Evolutionary conservation across 2,888 invertebrate species (phyloP), one percentile per base, ranked within the genome.

Genomic region (Lasius fuliginosus): DNA sequence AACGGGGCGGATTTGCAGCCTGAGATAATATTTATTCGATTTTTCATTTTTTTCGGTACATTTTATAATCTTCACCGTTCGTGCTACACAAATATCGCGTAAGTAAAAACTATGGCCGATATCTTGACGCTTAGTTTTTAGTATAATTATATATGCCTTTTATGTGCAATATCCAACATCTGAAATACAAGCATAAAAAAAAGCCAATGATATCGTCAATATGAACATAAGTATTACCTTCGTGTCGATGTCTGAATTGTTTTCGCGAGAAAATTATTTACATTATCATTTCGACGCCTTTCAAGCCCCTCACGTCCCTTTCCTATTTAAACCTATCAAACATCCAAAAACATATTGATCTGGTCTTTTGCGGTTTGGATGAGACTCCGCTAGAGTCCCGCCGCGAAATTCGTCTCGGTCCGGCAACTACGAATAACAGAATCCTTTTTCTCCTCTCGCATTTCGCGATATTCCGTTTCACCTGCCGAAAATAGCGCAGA

Each of bases 401-500:
- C 60, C 71, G 68, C 75, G 76, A 74, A 58, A 64, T 86, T 85
- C 75, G 90, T 88, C 85, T 84, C 90, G 91, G 74, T 87, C 77
- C 75, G 74, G 4, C 74, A 88, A 87, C 85, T 77, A 65, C 89
- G 85, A 88, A 86, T 83, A 71, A 83, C 23, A 83, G 64, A 87
- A 86, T 88, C 87, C 89, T 89, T 89, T 88, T 90, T 90, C 85
- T 90, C 77, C 79, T 71, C 83, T 86, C 83, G 85, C 84, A 83
- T 89, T 86, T 88, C 89, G 90, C 90, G 90, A 86, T 93, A 90
- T 92, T 90, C 89, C 90, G 92, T 90, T 93, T 94, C 94, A 94
- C 94, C 94, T 94, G 94, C 92, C 93, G 90, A 88, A 92, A 93
- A 92, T 89, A 91, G 92, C 86, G 86, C 86, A 87, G 91, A 87